Base-by-base conservation (phyloP, 2,797 vertebrate species). In the Tarsius wallacei region DNA sequence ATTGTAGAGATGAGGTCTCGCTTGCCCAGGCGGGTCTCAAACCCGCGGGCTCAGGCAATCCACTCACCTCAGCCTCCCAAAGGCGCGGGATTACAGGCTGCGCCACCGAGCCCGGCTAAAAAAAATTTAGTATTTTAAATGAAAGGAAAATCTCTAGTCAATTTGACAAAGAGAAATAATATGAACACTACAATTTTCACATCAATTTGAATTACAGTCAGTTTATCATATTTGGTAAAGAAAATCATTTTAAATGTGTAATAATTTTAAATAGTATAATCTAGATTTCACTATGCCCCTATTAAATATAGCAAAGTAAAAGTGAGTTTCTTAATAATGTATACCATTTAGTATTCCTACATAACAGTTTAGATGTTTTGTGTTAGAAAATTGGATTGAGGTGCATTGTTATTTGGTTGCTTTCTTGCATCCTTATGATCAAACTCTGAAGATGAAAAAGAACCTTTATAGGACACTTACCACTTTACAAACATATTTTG, bases 201-300 rank as follows among this genome's bases (percentile, higher is more conserved):
- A 95, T 97, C 95, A 98, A 93, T 98, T 98, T 98, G 97, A 98
- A 98, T 98, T 98, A 97, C 94, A 98, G 91, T 97, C 85, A 98
- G 98, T 98, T 98, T 97, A 98, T 97, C 94, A 93, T 98, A 92
- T 97, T 98, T 98, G 94, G 97, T 98, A 95, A 98, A 97, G 93
- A 98, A 98, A 98, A 98, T 98, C 31, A 98, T 98, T 96, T 98
- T 42, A 96, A 98, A 98, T 97, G 87, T 97, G 82, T 97, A 97
- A 97, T 97, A 97, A 98, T 98, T 98, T 98, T 96, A 97, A 98
- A 59, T 90, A 95, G 87, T 87, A 96, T 97, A 98, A 98, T 97
- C 93, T 97, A 97, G 93, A 98, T 97, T 96, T 97, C 94, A 96
- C 68, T 98, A 92, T 97, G 85, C 66, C 90, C 47, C 93, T 96